phyloP scores from a whole-genome alignment of 2,113 vertebrate species.

The Pelmatolapia mariae region DNA sequence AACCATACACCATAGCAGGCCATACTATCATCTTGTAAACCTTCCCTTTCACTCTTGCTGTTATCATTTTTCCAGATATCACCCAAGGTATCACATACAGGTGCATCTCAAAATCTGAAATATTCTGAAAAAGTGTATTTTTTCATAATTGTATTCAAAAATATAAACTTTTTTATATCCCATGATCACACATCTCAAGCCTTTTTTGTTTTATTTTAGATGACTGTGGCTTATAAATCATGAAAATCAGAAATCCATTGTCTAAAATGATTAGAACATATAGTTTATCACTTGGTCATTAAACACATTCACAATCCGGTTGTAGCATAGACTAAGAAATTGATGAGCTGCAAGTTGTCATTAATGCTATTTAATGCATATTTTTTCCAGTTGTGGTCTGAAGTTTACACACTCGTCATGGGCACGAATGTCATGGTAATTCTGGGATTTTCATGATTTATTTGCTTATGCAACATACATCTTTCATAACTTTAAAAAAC shows the following conservation, averaged over 20 bases:
- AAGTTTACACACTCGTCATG: background rate
- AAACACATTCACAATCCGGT: too few species aligned
- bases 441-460: background rate
- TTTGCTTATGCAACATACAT: background rate
- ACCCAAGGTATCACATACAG: background rate
- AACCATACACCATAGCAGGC: background rate
- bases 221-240: background rate
- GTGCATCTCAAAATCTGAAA: background rate
- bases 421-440: background rate
- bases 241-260: background rate
- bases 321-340: background rate
- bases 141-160: background rate
- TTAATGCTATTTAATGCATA: background rate
- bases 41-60: background rate
- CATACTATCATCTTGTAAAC: background rate
- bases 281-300: background rate
- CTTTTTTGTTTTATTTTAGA: background rate
- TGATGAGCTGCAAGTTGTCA: background rate
- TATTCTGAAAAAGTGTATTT: background rate
- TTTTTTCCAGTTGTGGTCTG: background rate
- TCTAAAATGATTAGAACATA: background rate
- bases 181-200: background rate
- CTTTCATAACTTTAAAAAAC: background rate
- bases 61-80: background rate
- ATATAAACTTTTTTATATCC: background rate